These are phyloP conservation scores for Drosophila teissieri DNA, from an alignment of 1,140 invertebrate species.

Conservation along the genomic window DNA sequence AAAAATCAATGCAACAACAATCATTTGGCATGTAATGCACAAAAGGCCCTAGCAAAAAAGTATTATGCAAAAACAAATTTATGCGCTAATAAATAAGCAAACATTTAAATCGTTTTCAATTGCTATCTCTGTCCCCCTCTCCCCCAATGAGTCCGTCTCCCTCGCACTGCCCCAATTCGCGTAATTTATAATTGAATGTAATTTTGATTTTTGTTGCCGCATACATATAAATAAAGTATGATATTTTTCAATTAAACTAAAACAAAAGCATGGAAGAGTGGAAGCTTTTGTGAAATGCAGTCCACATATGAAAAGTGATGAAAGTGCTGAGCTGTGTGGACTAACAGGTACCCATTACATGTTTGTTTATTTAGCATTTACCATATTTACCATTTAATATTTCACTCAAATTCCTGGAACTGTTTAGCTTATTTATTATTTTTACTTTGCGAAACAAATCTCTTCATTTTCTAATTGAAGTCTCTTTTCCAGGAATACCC, in stretches of 20 bases:
- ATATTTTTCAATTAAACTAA: slow-evolving; percentile 43
- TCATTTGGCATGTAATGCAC: slow-evolving; percentile 46
- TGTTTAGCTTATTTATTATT: neutral
- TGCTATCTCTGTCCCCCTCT: slow-evolving; percentile 24
- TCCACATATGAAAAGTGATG: neutral
- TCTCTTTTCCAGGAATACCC: neutral
- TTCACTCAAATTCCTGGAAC: no score
- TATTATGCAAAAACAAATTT: slow-evolving; percentile 64
- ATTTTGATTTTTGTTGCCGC: slow-evolving; percentile 31
- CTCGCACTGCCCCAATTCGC: slow-evolving; percentile 25
- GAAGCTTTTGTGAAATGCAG: neutral
- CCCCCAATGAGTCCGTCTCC: no score
- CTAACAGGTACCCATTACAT: neutral
- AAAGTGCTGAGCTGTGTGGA: neutral
- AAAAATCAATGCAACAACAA: slow-evolving; percentile 43
- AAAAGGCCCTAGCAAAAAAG: slow-evolving; percentile 21
- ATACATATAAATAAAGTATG: slow-evolving; percentile 18
- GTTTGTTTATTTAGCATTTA: no score
- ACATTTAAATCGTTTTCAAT: slow-evolving; percentile 60
- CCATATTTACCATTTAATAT: no score
- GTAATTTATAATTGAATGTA: slow-evolving; percentile 53
- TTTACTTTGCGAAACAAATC: neutral
- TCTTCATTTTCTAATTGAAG: neutral
- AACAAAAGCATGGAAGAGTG: slow-evolving; percentile 18
- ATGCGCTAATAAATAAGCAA: slow-evolving; percentile 69